These are phyloP conservation scores for Parnassius apollo DNA, from an alignment of 2,888 invertebrate species.

Conservation along the genomic window DNA sequence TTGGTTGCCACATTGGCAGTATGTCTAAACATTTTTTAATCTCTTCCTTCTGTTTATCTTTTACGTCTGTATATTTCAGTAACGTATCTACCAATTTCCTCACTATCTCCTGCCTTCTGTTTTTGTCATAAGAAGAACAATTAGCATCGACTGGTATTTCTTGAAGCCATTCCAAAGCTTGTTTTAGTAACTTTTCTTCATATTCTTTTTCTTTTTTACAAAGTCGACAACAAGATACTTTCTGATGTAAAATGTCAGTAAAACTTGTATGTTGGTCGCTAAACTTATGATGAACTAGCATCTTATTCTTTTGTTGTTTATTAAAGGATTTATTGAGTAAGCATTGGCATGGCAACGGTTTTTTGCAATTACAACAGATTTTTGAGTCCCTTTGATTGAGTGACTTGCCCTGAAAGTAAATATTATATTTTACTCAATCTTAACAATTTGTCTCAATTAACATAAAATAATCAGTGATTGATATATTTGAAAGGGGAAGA, in stretches of 20 bases:
- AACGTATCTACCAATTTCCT: slow-evolving; percentile 11
- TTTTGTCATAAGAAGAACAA: slow-evolving; percentile 17
- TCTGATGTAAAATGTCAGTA: neutral
- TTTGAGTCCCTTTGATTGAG: neutral
- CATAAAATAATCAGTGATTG: no score
- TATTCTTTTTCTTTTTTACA: slow-evolving; percentile 14
- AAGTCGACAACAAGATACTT: slow-evolving; percentile 13
- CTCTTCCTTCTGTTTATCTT: slow-evolving; percentile 32
- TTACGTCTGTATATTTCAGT: slow-evolving; percentile 26
- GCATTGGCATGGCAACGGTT: slow-evolving; percentile 12
- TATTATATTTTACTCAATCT: neutral
- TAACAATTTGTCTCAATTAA: neutral
- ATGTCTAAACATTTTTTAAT: slow-evolving; percentile 31
- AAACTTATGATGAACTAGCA: slow-evolving; percentile 2
- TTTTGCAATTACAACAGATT: slow-evolving; percentile 8
- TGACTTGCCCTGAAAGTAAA: neutral
- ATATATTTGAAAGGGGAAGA: no score
- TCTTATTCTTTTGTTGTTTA: neutral
- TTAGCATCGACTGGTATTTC: slow-evolving; percentile 19
- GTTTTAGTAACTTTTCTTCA: slow-evolving; percentile 6
- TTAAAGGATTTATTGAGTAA: neutral
- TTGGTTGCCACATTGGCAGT: slow-evolving; percentile 25
- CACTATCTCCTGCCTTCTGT: slow-evolving; percentile 5
- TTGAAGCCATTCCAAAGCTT: slow-evolving; percentile 20
- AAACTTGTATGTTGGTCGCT: slow-evolving; percentile 6